Base-by-base conservation (phyloP, 35 echinoderm and acorn worm species). In the Heliocidaris erythrogramma region DNA sequence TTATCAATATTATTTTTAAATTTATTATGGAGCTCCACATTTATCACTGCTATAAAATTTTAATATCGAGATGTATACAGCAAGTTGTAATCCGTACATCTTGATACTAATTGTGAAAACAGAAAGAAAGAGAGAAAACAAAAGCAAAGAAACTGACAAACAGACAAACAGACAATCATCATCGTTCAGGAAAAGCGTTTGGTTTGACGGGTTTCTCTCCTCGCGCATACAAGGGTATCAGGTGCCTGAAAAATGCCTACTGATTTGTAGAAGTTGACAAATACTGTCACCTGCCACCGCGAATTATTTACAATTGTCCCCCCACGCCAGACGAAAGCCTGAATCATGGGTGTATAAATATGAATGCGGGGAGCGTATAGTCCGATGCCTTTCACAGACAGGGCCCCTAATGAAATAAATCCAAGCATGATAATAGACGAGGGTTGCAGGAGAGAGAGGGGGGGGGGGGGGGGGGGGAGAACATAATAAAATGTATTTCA, bases 251-350 rank as follows among this genome's bases (percentile, higher is more conserved):
- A 60, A 78, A 78, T 78, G 65, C 65, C 65, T 21, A n/a, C 65
- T 78, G 65, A 78, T 78, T n/a, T 21, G 18, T 24, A 78, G 65
- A 78, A 78, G 65, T 78, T 78, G 65, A 78, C 65, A 78, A 78
- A 78, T 27, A 78, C 3, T 24, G 27, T 78, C 65, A 78, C 65
- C 65, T 78, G 65, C 27, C 65, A 78, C 65, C 2, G 7, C 21
- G 27, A 78, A 78, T 78, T 78, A 78, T 78, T 18, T 78, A 78
- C 65, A 78, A 78, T 78, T 78, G 65, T 78, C 27, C 65, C 61
- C 65, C 65, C 65, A 78, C 65, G 65, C 65, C 65, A 78, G 65
- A 78, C 65, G 65, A 78, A 78, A 78, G 65, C 65, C 17, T 78
- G 65, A 78, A 78, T 78, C 65, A 78, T 24, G 3, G 18, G 18